Conservation (phyloP, 2,113 vertebrate genomes). For the Microcebus tavaratra region DNA sequence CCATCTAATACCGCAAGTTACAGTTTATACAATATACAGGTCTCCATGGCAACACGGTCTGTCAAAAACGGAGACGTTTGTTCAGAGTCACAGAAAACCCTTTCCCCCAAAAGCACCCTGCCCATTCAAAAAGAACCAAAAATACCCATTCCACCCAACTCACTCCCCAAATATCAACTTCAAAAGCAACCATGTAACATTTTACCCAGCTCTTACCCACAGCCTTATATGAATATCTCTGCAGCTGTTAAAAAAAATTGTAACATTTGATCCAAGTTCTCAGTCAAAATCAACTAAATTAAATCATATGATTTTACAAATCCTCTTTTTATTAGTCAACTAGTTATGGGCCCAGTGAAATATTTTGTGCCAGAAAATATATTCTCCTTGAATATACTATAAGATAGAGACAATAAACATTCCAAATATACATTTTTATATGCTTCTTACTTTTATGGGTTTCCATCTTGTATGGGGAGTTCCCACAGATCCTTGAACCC, state of each 20-base stretch:
- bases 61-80: constrained; percentile 28
- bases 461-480: not conserved
- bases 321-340: not conserved
- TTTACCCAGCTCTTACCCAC: not conserved
- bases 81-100: constrained; percentile 22
- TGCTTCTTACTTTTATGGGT: not conserved
- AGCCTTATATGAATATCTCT: not conserved
- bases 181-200: not conserved
- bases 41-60: constrained; percentile 35
- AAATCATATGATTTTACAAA: not conserved
- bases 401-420: not conserved
- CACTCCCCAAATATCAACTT: not conserved
- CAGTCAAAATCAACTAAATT: too few species aligned
- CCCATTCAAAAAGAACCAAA: not conserved
- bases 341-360: not conserved
- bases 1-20: not conserved
- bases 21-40: not conserved
- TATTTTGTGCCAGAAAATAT: not conserved
- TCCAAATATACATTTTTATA: not conserved
- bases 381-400: not conserved
- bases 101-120: not conserved
- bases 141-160: not conserved
- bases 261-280: not conserved
- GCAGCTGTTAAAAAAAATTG: not conserved
- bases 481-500: not conserved